These are phyloP conservation scores for Ochropleura leucogaster DNA, from an alignment of 2,888 invertebrate species.

Conservation along the genomic window DNA sequence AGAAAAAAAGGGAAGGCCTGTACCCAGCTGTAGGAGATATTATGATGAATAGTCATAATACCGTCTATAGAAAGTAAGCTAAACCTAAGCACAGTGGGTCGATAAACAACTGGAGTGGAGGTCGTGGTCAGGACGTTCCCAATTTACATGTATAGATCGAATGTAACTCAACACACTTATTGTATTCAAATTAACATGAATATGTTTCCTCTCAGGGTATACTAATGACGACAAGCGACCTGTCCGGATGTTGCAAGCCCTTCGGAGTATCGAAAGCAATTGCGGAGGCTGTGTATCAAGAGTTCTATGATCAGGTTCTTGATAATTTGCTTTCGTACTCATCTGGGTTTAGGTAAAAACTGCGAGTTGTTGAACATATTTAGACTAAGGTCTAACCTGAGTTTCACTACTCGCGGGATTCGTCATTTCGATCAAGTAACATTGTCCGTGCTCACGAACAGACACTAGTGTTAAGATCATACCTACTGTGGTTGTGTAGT, in stretches of 20 bases:
- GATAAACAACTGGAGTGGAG: not conserved
- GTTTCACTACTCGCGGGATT: not conserved
- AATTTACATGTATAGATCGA: not conserved
- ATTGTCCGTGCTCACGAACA: not conserved
- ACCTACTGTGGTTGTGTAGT: not conserved
- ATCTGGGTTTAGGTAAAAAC: not conserved
- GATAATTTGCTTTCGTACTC: not conserved
- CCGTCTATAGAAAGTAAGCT: not conserved
- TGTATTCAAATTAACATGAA: not conserved
- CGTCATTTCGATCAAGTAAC: not conserved
- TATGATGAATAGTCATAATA: too few species aligned
- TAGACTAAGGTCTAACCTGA: not conserved
- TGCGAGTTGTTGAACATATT: too few species aligned
- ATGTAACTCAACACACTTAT: not conserved
- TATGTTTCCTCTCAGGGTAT: constrained; percentile 78
- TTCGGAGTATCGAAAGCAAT: constrained; percentile 89
- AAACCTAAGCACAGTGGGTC: not conserved
- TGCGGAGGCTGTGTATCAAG: constrained; percentile 89
- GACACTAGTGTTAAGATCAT: not conserved
- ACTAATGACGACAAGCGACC: constrained; percentile 91
- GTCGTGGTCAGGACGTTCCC: not conserved
- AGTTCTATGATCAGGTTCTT: constrained; percentile 88
- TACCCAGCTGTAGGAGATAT: too few species aligned
- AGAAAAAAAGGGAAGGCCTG: too few species aligned
- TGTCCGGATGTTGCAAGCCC: constrained; percentile 91